phyloP scores from a whole-genome alignment of 2,888 invertebrate genomes.

The Agriopis aurantiaria region DNA sequence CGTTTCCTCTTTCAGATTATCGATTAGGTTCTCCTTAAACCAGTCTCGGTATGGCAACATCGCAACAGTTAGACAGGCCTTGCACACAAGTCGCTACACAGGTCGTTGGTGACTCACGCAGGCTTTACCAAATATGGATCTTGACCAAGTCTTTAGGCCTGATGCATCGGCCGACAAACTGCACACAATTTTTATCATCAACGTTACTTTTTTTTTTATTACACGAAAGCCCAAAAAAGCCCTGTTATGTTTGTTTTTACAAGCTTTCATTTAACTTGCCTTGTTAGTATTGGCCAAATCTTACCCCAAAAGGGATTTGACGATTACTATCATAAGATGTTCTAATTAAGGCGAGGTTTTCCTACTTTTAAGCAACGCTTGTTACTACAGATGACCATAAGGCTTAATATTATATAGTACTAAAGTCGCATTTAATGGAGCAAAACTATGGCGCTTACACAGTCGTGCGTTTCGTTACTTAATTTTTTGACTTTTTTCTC shows the following conservation, averaged over 20 bases:
- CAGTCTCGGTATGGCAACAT: constrained; percentile 52
- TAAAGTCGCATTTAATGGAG: too few relatives aligned
- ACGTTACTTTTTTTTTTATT: neutral
- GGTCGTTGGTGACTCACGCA: constrained; percentile 63
- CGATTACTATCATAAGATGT: constrained; percentile 14
- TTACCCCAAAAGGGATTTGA: constrained; percentile 25
- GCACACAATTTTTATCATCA: constrained; percentile 5
- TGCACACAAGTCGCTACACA: constrained; percentile 44
- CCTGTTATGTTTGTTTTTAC: too few relatives aligned
- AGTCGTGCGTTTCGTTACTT: too few relatives aligned
- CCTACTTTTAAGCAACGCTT: too few relatives aligned
- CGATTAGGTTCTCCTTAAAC: constrained; percentile 57
- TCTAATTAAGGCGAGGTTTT: too few relatives aligned
- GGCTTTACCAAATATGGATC: constrained; percentile 66
- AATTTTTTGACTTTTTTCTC: too few relatives aligned
- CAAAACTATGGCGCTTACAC: too few relatives aligned
- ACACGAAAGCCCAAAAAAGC: too few relatives aligned
- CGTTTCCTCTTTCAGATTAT: constrained; percentile 39
- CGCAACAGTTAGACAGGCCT: constrained; percentile 53
- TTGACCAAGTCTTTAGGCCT: constrained; percentile 54
- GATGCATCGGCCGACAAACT: constrained; percentile 23
- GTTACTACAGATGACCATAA: too few relatives aligned
- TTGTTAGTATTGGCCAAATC: too few relatives aligned
- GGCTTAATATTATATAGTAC: too few relatives aligned
- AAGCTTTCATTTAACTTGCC: too few relatives aligned